Base-by-base conservation (phyloP, 2,113 vertebrate genomes). In the Hirundichthys speculiger region DNA sequence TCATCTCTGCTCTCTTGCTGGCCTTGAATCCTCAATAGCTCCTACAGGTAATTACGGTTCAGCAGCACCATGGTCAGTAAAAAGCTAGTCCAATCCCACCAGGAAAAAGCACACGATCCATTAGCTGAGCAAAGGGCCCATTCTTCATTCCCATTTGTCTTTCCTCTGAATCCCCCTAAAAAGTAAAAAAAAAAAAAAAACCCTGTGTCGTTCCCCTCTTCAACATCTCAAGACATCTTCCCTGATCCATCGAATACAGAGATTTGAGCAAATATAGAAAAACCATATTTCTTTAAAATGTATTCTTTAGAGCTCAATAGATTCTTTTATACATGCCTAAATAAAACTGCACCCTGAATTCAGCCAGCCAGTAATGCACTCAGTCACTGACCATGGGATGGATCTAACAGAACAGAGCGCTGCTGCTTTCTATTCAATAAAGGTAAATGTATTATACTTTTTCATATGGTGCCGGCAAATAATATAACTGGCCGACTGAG, bases 61-160 rank as follows among this genome's bases (percentile, higher is more conserved):
- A 71, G 70, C 21, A 3, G 77, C 54, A 30, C 69, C 52, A 6
- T 20, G 70, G 83, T 70, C 74, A 73, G 82, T 66, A 65, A 71
- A 53, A 77, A 64, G 79, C 27, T n/a, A 57, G 66, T 66, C 64
- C 16, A 62, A n/a, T 16, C 41, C 73, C 73, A 79, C 76, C 69
- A 41, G 79, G 72, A 72, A 73, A 73, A 79, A 76, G 64, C 65
- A 34, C 64, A 77, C 85, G 88, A 88, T 88, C 88, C 87, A 91
- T 91, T 90, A 90, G 79, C 81, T 54, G 71, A 82, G 73, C 80
- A 20, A 61, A 34, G 73, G 64, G 82, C 55, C 69, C 75, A 77
- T 83, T 86, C 69, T 67, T 89, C 85, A 75, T 80, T 66, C 77
- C 78, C 77, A 86, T 89, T 89, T 86, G 83, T 87, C 85, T 87